Percentiles rank a stretch among this genome's conserved stretches.
These are phyloP conservation scores for Rhyacophila brunnea DNA, from an alignment of 1,140 invertebrate species.

Conservation along the genomic window DNA sequence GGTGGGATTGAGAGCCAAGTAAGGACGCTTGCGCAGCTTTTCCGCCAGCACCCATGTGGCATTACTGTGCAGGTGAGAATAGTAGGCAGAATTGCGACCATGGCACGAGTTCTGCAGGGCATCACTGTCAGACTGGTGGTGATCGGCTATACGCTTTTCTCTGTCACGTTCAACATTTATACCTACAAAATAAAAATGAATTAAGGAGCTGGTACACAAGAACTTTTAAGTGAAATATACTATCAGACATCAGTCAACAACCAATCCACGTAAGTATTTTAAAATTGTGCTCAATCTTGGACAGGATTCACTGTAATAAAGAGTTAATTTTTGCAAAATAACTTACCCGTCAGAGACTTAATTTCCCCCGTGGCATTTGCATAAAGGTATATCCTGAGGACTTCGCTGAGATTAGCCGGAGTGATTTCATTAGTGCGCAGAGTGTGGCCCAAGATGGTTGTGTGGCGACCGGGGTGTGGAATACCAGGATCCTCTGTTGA, in stretches of 20 bases:
- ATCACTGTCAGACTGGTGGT: conserved; percentile 70
- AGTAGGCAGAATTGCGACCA: conserved; percentile 75
- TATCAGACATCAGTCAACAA: background rate
- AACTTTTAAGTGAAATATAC: background rate
- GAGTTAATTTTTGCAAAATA: too few relatives aligned
- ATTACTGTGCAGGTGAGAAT: conserved; percentile 72
- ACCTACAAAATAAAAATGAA: conserved; percentile 42
- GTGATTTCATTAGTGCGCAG: conserved; percentile 90
- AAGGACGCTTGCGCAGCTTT: conserved; percentile 75
- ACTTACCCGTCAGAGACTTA: conserved; percentile 70
- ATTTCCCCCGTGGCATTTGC: conserved; percentile 84
- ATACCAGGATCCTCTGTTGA: conserved; percentile 85
- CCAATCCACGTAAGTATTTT: too few relatives aligned
- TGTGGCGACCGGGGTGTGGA: conserved; percentile 81
- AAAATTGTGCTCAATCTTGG: too few relatives aligned
- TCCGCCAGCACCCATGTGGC: conserved; percentile 67
- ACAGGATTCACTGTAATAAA: too few relatives aligned
- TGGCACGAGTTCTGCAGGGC: conserved; percentile 60
- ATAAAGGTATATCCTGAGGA: conserved; percentile 85
- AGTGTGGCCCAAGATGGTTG: conserved; percentile 85
- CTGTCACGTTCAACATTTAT: conserved; percentile 74
- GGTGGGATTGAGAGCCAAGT: conserved; percentile 81
- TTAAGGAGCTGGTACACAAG: background rate
- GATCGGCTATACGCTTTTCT: conserved; percentile 74
- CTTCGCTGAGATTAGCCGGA: conserved; percentile 87